Evolutionary conservation across 2,797 vertebrate species (phyloP), one percentile per base, ranked within the genome.

Genomic region (Octomys mimax): DNA sequence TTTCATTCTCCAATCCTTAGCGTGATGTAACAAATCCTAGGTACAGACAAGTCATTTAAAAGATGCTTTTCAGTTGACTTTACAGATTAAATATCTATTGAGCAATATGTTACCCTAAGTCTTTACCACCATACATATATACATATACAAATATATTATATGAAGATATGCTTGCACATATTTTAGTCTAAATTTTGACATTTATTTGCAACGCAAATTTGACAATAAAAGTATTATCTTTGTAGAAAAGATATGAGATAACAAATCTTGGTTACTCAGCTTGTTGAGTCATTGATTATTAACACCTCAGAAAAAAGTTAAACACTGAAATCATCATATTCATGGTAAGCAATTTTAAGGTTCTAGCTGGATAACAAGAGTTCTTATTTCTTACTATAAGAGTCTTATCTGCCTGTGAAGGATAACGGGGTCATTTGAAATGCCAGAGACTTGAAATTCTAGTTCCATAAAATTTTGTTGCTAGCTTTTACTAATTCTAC

Each of bases 181-280:
- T 81, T 89, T 94, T 54, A 87, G 3, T n/a, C 31, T 92, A 6
- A 62, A 92, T 3, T 61, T 77, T 79, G 82, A 10, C 21, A 61
- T 75, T 94, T 83, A 18, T 88, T 92, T 89, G n/a, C 85, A 92
- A 59, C 8, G 79, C 1, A 70, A 84, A 92, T 82, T 36, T 91
- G 36, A 61, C 62, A 79, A 89, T 95, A 85, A 91, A 96, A 61
- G 24, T 71, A 66, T 89, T 96, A 89, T 95, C 39, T 95, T 79
- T 64, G 62, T 80, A 70, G 78, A 94, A 92, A 52, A 95, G 64
- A 91, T 66, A 93, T 84, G 83, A 82, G 61, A 88, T 93, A 95
- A 95, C 70, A 94, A 71, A 36, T 94, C 70, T 88, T 64, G 14
- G 1, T 95, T 91, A 64, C 49, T 82, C 85, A 95, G 24, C 6